Evolutionary conservation across 2,888 invertebrate genomes (phyloP).

Genomic region (Ashinkailepas kermadecensis): DNA sequence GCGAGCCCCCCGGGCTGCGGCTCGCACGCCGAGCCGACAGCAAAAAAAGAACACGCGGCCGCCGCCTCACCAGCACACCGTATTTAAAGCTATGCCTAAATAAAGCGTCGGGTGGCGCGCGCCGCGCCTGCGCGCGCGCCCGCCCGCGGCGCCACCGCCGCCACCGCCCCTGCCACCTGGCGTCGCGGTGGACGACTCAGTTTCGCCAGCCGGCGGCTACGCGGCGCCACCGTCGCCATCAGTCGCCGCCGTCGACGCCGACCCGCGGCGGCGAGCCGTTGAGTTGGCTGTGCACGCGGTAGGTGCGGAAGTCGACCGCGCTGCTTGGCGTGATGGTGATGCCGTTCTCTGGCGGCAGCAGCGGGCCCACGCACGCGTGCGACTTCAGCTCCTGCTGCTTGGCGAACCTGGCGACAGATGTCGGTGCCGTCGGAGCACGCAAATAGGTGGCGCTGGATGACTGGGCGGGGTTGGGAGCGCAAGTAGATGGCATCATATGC

Average conservation of each 20-base stretch:
- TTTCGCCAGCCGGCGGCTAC: not conserved
- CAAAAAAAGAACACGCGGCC: not conserved
- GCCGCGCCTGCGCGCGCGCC: not conserved
- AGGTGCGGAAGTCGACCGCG: not conserved
- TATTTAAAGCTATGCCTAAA: not conserved
- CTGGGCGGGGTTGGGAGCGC: no score
- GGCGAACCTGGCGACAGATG: constrained; percentile 14
- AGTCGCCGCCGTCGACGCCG: not conserved
- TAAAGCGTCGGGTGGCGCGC: not conserved
- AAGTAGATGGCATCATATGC: no score
- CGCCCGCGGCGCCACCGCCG: no score
- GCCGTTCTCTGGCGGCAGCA: constrained; percentile 8
- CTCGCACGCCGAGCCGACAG: not conserved
- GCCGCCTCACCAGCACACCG: not conserved
- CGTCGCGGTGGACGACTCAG: not conserved
- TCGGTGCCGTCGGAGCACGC: no score
- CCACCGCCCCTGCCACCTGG: not conserved
- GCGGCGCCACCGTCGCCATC: not conserved
- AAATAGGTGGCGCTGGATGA: no score
- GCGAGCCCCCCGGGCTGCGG: not conserved
- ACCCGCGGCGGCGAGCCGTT: not conserved
- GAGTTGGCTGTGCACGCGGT: not conserved
- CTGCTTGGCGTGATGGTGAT: not conserved
- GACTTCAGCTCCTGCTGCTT: constrained; percentile 19
- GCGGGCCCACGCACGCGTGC: not conserved